Evolutionary conservation across 2,797 vertebrate species (phyloP).

Genomic region (Rhabdophis nuchalis): DNA sequence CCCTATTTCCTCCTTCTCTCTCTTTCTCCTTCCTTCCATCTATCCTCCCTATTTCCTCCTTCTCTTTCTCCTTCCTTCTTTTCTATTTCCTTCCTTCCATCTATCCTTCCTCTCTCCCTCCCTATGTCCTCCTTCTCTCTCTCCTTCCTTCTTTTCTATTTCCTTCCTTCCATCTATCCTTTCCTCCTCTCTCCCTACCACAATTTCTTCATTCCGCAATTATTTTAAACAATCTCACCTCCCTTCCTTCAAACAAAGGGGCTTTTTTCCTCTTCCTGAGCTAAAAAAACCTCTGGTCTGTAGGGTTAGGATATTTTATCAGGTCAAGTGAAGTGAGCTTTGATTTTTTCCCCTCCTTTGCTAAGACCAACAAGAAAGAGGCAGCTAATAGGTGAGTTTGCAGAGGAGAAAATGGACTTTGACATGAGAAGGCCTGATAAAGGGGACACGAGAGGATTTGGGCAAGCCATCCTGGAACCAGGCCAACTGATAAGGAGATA

Average conservation of each 20-base stretch:
- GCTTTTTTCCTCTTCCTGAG: background rate
- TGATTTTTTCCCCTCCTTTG: background rate
- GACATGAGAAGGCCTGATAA: conserved; percentile 41
- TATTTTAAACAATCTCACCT: background rate
- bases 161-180: background rate
- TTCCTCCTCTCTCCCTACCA: no score
- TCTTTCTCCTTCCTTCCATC: background rate
- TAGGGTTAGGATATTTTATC: background rate
- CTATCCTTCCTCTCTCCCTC: background rate
- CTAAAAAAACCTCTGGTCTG: background rate
- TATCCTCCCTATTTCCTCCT: no score
- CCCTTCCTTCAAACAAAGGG: background rate
- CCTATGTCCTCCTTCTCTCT: no score
- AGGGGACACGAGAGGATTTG: conserved; percentile 28
- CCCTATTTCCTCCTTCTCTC: no score
- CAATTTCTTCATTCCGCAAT: background rate
- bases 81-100: no score
- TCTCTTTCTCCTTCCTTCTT: no score
- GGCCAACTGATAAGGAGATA: conserved; percentile 42
- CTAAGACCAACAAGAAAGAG: conserved; percentile 21
- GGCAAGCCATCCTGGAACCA: background rate
- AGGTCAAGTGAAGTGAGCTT: conserved; percentile 17
- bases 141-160: no score
- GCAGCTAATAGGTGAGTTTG: conserved; percentile 19
- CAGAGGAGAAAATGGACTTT: background rate